Conservation (phyloP, 2,797 vertebrate species). For the Enteromius viviparus region DNA sequence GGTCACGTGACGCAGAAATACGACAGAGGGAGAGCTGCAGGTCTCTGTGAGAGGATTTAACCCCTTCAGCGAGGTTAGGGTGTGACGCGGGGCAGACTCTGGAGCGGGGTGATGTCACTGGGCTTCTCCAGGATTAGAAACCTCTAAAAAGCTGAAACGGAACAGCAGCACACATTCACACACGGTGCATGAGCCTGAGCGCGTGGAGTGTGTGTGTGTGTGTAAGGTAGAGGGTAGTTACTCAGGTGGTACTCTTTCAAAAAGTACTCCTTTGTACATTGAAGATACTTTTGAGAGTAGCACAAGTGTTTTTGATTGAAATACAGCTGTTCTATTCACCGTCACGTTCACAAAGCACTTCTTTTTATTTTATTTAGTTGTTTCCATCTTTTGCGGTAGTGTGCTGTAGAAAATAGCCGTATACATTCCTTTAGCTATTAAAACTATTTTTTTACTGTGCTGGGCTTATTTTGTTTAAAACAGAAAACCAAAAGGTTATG, state of each 20-base stretch:
- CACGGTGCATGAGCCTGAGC: neutral
- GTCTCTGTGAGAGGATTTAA: slow-evolving; percentile 64
- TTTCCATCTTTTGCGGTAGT: no score
- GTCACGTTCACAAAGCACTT: neutral
- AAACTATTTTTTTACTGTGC: no score
- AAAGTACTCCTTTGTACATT: neutral
- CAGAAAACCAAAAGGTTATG: no score
- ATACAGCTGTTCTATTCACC: neutral
- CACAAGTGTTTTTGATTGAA: neutral
- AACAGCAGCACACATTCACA: neutral
- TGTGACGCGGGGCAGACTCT: slow-evolving; percentile 76
- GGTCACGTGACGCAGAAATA: slow-evolving; percentile 89
- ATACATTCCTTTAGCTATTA: no score
- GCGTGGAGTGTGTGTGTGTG: neutral
- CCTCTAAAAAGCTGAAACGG: slow-evolving; percentile 89
- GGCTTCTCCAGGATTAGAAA: slow-evolving; percentile 95
- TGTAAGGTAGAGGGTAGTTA: neutral
- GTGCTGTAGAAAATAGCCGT: no score
- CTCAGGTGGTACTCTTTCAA: neutral
- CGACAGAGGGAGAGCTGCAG: slow-evolving; percentile 56
- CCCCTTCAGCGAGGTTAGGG: slow-evolving; percentile 72
- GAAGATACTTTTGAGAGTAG: neutral
- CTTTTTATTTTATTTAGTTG: no score
- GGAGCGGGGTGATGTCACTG: slow-evolving; percentile 88
- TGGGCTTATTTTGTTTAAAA: no score